Evolutionary conservation across 2,113 vertebrate genomes (phyloP), one percentile per base, ranked within the genome.

Genomic region (Oriolus oriolus): DNA sequence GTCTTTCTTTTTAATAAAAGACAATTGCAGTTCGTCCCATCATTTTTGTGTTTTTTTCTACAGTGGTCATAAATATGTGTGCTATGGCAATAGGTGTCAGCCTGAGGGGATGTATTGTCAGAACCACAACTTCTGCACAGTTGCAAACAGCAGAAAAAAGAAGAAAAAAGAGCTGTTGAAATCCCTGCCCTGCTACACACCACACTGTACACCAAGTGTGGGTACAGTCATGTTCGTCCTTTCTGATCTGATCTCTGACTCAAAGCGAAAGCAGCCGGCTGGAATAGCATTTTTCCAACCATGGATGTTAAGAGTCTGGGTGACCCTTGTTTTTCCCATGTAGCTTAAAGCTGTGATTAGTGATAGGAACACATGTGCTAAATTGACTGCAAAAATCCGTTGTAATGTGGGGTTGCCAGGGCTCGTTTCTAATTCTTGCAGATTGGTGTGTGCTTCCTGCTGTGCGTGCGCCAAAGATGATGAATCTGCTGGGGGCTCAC

Each of bases 331-430:
- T 93, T 74, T 3, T 22, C 39, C 77, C n/a, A 15, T 42, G 64
- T 90, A 93, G 85, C 90, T 95, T 76, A 92, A 90, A 96, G 90
- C 83, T 86, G 89, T 89, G 86, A 79, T 95, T 89, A 96, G 69
- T 31, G 78, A 54, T 94, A 63, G 92, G 84, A 94, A 28, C 74
- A 47, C 91, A 90, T 82, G 57, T 60, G 41, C 61, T 82, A 88
- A 91, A 90, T 83, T 87, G 56, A 59, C 76, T 85, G 73, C 73
- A 57, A 85, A 81, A 77, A 44, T 76, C 56, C 6, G 0, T 82
- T 52, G 44, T 70, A 45, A 71, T 24, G 13, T 42, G 77, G 30
- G 27, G 52, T 54, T 88, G 61, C 74, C 79, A 86, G 92, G 54
- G 77, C 54, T 95, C 50, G 30, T 78, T 93, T 88, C 76, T 88